These are phyloP conservation scores for Sapajus apella DNA, from an alignment of 2,113 vertebrate genomes.

Conservation along the genomic window DNA sequence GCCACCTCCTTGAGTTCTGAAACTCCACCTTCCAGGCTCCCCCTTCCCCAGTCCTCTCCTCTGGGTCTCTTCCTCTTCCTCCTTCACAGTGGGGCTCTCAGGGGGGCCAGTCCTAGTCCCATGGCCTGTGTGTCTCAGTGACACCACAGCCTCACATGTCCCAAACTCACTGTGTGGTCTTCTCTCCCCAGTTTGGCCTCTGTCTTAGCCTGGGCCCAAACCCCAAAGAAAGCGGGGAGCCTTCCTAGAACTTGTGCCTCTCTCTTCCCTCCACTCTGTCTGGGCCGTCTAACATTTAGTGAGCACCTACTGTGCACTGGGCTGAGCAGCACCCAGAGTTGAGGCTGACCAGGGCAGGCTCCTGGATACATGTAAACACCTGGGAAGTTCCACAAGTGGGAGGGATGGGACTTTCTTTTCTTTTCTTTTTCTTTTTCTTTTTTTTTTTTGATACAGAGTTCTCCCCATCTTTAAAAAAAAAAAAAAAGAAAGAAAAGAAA, in stretches of 20 bases:
- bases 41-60: not conserved
- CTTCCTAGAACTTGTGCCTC: not conserved
- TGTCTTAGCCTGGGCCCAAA: not conserved
- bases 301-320: not conserved
- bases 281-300: not conserved
- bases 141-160: not conserved
- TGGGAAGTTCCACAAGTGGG: not conserved
- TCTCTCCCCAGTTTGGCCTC: not conserved
- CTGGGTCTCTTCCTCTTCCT: not conserved
- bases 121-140: not conserved
- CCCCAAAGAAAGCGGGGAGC: not conserved
- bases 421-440: no score
- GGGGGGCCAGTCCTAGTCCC: not conserved
- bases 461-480: no score
- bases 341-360: not conserved
- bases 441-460: no score
- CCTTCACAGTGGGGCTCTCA: fast-evolving
- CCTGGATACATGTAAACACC: not conserved
- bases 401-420: no score
- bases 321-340: not conserved
- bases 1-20: no score
- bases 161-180: not conserved
- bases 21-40: no score
- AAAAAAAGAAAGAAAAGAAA: no score
- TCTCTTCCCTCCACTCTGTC: not conserved